Evolutionary conservation across 2,113 vertebrate genomes (phyloP), one percentile per base, ranked within the genome.

Genomic region (Lepus americanus): DNA sequence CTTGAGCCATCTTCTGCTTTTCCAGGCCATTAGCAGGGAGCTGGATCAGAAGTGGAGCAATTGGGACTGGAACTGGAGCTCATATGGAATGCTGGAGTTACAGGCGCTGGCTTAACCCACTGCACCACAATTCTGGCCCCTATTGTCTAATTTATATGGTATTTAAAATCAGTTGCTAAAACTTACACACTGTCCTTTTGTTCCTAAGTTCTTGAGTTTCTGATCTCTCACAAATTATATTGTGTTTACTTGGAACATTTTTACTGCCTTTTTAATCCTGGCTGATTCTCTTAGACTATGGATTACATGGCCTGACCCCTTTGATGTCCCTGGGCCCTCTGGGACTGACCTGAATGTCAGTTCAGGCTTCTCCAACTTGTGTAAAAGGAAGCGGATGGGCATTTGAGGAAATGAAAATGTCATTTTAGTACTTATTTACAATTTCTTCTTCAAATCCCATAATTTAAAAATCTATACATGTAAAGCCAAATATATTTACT

Each of bases 361-460:
- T 70, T 69, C 74, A 72, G 29, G 25, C 29, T 70, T 90, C 61
- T 84, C 36, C 25, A 95, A 63, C 31, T 33, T 55, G 25, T 85
- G 63, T 51, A 27, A 83, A 95, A 77, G 72, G 78, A 33, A 81
- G 64, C 17, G 59, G 87, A 76, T 88, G 90, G 63, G 3, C 39
- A 33, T 59, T 76, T n/a, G 63, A 91, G 9, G 16, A n/a, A 76
- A 88, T 49, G 44, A 74, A 85, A 55, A 19, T 17, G 20, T 92
- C 51, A 77, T 12, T 11, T 20, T 61, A 76, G 20, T 70, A 55
- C 69, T 85, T 64, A 17, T 44, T 70, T 25, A 67, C 82, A 86
- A 85, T 77, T 69, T 77, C n/a, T 90, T 82, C 77, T 87, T 95
- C n/a, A 90, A 70, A 78, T 94, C n/a, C 27, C 19, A 81, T 39